Evolutionary conservation across 2,888 invertebrate species (phyloP).

Genomic region (Scelioninae gen. 2): DNA sequence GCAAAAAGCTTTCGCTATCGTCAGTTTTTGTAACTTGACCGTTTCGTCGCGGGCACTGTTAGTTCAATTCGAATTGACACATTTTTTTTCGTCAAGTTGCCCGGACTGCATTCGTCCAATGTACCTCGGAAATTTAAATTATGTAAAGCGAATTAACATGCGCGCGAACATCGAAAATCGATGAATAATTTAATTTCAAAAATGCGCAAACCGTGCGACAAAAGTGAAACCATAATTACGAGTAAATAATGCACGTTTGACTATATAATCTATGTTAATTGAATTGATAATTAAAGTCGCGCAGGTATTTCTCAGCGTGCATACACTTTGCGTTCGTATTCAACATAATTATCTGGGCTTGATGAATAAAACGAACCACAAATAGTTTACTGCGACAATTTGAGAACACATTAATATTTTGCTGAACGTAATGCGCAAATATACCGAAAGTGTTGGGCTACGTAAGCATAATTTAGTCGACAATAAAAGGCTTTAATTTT

Average conservation of each 20-base stretch:
- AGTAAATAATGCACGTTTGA: constrained; percentile 1
- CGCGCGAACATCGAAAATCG: not conserved
- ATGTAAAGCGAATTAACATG: not conserved
- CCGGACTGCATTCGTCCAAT: not conserved
- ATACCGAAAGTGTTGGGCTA: not conserved
- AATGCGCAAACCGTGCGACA: not conserved
- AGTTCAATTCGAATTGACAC: not conserved
- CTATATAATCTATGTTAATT: constrained; percentile 30
- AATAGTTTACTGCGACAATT: constrained; percentile 20
- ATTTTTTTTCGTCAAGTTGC: constrained; percentile 5
- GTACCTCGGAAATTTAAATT: not conserved
- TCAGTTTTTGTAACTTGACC: constrained; percentile 5
- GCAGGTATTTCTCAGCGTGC: constrained; percentile 6
- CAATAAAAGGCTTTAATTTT: too few species aligned
- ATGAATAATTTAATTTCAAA: constrained; percentile 1
- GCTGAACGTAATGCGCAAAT: not conserved
- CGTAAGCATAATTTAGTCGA: too few species aligned
- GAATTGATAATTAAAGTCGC: constrained; percentile 28
- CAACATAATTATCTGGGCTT: constrained; percentile 29
- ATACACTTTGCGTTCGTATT: not conserved
- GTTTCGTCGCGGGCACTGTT: constrained; percentile 2
- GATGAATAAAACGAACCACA: constrained; percentile 29
- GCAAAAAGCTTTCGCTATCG: constrained; percentile 21
- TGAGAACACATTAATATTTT: constrained; percentile 14
- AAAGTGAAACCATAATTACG: constrained; percentile 12